Evolutionary conservation across 2,113 vertebrate species (phyloP), one percentile per base, ranked within the genome.

Genomic region (Tyto alba): DNA sequence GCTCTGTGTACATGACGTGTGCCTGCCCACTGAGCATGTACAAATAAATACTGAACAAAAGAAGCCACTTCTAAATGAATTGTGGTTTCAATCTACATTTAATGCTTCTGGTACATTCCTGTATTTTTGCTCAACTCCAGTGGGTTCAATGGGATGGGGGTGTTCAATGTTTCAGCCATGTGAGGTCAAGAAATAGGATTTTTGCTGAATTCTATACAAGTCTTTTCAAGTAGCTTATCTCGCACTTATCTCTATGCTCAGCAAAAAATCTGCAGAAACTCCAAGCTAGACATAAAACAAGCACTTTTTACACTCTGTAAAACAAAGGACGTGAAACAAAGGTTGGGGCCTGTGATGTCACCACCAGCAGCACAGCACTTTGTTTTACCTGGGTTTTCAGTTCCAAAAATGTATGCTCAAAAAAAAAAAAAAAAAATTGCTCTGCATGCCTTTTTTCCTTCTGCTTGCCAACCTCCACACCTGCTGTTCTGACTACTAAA

Each of bases 401-500:
- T 38, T 88, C 50, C 41, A 79, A 83, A 94, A 74, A n/a, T 11
- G 29, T 38, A 26, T 1, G 1, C 41, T 53, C 7, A 56, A 23
- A 27, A 34, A 62, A 52, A 57, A 40, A 71, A 16, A 27, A 15
- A 32, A 40, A 40, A 8, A 47, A 13, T 82, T 85, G 62, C 91
- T 94, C 84, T 95, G 86, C 47, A 7, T 64, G 89, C 66, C 80
- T 95, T 68, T 76, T 89, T 73, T 75, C 59, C 68, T 93, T 29
- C 63, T 90, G 90, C 90, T 89, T 78, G 67, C 84, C 94, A 92
- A 72, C 89, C 92, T 96, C 91, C 94, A 87, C 78, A 95, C 87
- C 91, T 91, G 81, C 94, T 94, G 92, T 91, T 92, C 95, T 75
- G 41, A 73, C 75, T 90, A 38, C 90, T 96, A 88, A 94, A 93